phyloP scores from a whole-genome alignment of 2,888 invertebrate genomes.

The Clanis bilineata region DNA sequence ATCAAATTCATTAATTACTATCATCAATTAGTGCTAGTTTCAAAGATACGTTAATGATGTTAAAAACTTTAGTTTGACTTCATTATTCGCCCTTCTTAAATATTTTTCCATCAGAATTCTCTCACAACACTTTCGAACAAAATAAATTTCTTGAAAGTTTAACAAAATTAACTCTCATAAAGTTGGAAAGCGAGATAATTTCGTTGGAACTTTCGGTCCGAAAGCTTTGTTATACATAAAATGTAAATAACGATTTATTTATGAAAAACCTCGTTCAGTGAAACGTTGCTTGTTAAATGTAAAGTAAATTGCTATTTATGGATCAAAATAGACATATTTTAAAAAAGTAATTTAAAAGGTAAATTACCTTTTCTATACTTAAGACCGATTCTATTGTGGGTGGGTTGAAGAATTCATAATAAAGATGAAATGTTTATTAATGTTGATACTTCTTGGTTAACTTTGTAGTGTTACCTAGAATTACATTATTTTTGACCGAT shows the following conservation, averaged over 20 bases:
- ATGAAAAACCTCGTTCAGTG: conserved; percentile 12
- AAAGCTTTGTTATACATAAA: conserved; percentile 27
- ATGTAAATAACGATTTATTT: conserved; percentile 33
- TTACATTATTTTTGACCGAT: no score
- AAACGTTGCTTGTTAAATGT: not conserved
- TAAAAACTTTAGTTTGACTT: not conserved
- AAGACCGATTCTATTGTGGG: not conserved
- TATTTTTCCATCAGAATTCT: not conserved
- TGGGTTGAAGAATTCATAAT: not conserved
- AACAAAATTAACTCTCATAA: conserved; percentile 32
- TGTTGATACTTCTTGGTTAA: no score
- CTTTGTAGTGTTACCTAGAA: no score
- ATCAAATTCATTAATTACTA: no score
- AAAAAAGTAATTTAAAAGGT: not conserved
- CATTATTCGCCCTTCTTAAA: not conserved
- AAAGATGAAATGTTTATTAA: not conserved
- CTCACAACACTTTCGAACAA: conserved; percentile 25
- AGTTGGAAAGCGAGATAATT: conserved; percentile 42
- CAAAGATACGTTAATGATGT: not conserved
- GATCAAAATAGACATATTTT: not conserved
- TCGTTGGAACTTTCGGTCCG: conserved; percentile 26
- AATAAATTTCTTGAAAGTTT: conserved; percentile 29
- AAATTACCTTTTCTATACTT: not conserved
- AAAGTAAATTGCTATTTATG: not conserved
- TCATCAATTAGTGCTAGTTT: not conserved